phyloP scores from a whole-genome alignment of 1,140 invertebrate species.

The Meteorus sp. region DNA sequence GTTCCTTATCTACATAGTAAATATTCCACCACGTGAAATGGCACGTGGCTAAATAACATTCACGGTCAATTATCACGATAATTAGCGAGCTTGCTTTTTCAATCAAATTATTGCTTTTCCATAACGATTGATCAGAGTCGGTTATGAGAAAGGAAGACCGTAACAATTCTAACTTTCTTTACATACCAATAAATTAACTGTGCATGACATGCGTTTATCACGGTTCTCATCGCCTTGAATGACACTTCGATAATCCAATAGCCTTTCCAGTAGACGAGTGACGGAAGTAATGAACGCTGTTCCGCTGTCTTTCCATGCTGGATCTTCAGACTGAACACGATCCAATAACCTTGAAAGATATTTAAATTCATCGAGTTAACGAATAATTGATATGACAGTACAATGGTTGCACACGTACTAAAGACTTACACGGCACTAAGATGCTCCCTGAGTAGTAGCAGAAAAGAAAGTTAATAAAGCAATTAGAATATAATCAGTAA shows the following conservation, averaged over 20 bases:
- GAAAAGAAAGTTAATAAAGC: constrained; percentile 24
- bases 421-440: constrained; percentile 86
- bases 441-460: constrained; percentile 76
- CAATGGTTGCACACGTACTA: neutral
- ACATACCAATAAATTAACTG: constrained; percentile 87
- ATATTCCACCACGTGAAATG: neutral
- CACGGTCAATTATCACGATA: constrained; percentile 38
- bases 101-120: constrained; percentile 25
- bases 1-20: constrained; percentile 1
- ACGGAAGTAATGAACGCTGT: constrained; percentile 90
- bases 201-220: constrained; percentile 95
- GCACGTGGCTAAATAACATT: constrained; percentile 33
- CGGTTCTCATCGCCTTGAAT: constrained; percentile 90
- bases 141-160: constrained; percentile 1
- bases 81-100: constrained; percentile 1
- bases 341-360: constrained; percentile 74
- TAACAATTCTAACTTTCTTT: constrained; percentile 2
- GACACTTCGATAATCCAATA: constrained; percentile 90
- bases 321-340: constrained; percentile 81
- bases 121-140: too few species aligned
- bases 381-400: neutral
- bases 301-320: constrained; percentile 87
- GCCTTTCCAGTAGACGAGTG: constrained; percentile 81
- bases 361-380: constrained; percentile 3
- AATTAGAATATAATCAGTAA: constrained; percentile 19